Percentiles rank a stretch among this genome's conserved stretches.
These are phyloP conservation scores for Xestia xanthographa DNA, from an alignment of 2,888 invertebrate genomes.

Conservation along the genomic window DNA sequence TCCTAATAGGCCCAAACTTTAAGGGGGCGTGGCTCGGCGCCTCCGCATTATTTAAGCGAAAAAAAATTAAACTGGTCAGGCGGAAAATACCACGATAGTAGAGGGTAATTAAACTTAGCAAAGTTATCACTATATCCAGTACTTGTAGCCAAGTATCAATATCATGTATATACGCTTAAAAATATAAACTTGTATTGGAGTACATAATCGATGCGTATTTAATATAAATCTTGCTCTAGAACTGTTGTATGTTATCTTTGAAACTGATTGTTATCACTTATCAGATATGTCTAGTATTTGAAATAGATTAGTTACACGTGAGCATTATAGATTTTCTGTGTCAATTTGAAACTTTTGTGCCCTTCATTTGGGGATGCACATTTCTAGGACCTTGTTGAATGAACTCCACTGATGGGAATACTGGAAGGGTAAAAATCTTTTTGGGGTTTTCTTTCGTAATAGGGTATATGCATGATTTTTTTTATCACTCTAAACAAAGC, in stretches of 20 bases:
- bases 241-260: constrained; percentile 41
- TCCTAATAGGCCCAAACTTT: too few species aligned
- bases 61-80: too few species aligned
- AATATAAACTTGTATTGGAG: constrained; percentile 7
- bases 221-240: constrained; percentile 29
- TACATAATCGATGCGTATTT: constrained; percentile 23
- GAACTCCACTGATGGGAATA: neutral
- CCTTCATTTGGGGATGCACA: constrained; percentile 1
- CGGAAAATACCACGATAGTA: too few species aligned
- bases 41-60: too few species aligned
- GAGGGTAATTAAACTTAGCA: constrained; percentile 33
- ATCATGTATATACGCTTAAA: constrained; percentile 17
- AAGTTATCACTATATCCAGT: constrained; percentile 36
- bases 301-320: constrained; percentile 40
- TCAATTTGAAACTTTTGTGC: neutral
- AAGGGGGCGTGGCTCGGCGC: too few species aligned
- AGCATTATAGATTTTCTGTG: constrained; percentile 2
- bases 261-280: constrained; percentile 41
- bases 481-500: too few species aligned
- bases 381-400: constrained; percentile 5
- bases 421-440: neutral
- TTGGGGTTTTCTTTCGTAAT: neutral
- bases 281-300: constrained; percentile 28
- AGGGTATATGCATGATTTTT: too few species aligned
- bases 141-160: constrained; percentile 16